Base-by-base conservation (phyloP, 2,888 invertebrate species). In the Stenichneumon culpator region DNA sequence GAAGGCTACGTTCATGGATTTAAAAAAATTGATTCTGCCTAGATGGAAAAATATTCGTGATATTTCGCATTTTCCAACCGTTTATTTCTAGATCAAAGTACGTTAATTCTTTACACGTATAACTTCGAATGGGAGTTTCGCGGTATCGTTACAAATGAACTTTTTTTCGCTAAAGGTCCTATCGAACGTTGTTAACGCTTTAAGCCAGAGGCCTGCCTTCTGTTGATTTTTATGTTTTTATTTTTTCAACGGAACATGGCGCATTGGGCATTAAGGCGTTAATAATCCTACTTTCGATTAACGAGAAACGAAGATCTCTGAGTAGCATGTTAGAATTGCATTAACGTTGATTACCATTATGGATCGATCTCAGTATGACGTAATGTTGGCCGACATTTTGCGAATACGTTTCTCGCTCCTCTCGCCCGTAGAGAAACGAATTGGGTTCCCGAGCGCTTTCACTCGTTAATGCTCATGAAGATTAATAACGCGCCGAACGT, bases 351-450 rank as follows among this genome's bases (percentile, higher is more conserved):
- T 72, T 39, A 39, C 3, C 60, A 73, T 16, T n/a, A 25, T 28
- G 44, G 70, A 72, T 79, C 69, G 79, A 74, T 74, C 54, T 28
- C 32, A 60, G 79, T 39, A 44, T 54, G 75, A 60, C 52, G 57
- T 50, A 73, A 75, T 69, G 47, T 83, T 83, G 52, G 63, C 70
- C 74, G 79, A 83, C 39, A 69, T 79, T 79, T 83, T 52, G 50
- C 65, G 68, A 63, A 52, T 22, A 19, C 69, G 22, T 74, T 52
- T 69, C 74, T 70, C 74, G 69, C 65, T 44, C 50, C 60, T 32
- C 60, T 73, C 14, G 22, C 54, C 39, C 2, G 5, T 36, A 32
- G n/a, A 65, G 44, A 19, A 50, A 50, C 63, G 32, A 65, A 74
- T 65, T 74, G 44, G 6, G 28, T 47, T 44, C n/a, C 7, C 74